phyloP scores from a whole-genome alignment of 2,888 invertebrate species.

The Hydropsyche betteni region DNA sequence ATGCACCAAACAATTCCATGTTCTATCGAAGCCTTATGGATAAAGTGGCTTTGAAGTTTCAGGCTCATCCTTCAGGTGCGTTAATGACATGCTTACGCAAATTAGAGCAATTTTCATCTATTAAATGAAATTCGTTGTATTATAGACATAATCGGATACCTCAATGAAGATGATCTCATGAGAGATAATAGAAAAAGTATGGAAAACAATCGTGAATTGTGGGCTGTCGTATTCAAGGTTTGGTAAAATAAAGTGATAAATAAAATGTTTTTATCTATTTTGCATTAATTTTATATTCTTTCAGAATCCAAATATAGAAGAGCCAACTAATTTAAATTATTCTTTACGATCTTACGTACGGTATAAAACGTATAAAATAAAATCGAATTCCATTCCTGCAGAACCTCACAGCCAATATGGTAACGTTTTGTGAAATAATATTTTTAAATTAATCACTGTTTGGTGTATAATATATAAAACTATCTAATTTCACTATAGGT shows the following conservation, averaged over 20 bases:
- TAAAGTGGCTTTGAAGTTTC: constrained; percentile 3
- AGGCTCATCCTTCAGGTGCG: background rate
- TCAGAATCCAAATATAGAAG: background rate
- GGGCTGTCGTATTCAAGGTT: constrained; percentile 5
- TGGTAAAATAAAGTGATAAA: background rate
- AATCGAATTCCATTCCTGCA: constrained; percentile 55
- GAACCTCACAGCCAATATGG: constrained; percentile 57
- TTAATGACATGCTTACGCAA: background rate
- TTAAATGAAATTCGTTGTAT: background rate
- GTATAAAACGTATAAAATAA: constrained; percentile 57
- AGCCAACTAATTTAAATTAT: constrained; percentile 59
- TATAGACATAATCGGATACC: constrained; percentile 7
- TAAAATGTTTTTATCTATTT: background rate
- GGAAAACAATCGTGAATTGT: background rate
- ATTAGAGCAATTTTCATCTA: background rate
- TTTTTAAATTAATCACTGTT: constrained; percentile 54
- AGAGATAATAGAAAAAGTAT: background rate
- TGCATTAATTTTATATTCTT: background rate
- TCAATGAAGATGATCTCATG: background rate
- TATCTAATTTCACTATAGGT: constrained; percentile 55
- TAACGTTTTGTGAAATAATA: constrained; percentile 52
- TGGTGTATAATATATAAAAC: no score
- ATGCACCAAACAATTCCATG: constrained; percentile 33
- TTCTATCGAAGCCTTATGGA: constrained; percentile 35
- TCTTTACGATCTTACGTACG: constrained; percentile 61